Percentiles rank a stretch among this genome's conserved stretches.
Conservation (phyloP, 2,888 invertebrate species). For the Augiades crinisus region DNA sequence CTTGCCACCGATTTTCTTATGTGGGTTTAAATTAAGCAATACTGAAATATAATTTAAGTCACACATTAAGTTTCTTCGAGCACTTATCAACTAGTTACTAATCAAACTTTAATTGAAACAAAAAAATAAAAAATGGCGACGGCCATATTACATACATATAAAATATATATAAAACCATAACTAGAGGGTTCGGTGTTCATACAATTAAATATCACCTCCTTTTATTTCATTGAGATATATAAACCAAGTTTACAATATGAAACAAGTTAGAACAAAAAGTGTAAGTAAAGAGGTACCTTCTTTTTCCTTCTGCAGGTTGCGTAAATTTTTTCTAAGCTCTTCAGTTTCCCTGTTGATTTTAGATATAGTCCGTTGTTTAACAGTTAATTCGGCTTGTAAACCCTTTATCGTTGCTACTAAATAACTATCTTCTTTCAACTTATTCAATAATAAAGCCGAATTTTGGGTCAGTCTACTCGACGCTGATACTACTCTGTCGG, state of each 20-base stretch:
- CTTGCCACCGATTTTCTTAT: slow-evolving; percentile 55
- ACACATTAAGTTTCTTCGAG: too few species aligned
- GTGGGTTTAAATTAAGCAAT: slow-evolving; percentile 59
- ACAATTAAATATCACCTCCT: too few species aligned
- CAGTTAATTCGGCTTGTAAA: slow-evolving; percentile 86
- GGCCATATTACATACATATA: too few species aligned
- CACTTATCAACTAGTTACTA: too few species aligned
- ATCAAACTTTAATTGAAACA: too few species aligned
- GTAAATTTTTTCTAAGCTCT: slow-evolving; percentile 88
- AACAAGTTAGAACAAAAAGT: too few species aligned
- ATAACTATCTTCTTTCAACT: slow-evolving; percentile 87
- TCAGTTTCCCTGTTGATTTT: slow-evolving; percentile 89
- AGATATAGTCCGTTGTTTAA: slow-evolving; percentile 87
- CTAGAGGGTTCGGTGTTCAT: background rate
- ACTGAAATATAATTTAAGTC: slow-evolving; percentile 16
- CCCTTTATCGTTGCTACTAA: slow-evolving; percentile 90
- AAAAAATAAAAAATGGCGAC: too few species aligned
- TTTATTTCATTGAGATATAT: too few species aligned
- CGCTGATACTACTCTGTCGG: slow-evolving; percentile 65
- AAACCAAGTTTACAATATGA: background rate
- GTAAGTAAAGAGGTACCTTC: too few species aligned
- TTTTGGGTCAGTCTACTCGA: slow-evolving; percentile 80
- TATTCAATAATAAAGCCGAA: slow-evolving; percentile 70
- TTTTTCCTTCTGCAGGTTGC: slow-evolving; percentile 88
- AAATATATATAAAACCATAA: background rate